Evolutionary conservation across 1,140 invertebrate species (phyloP), one percentile per base, ranked within the genome.

Genomic region (Caenorhabditis briggsae): DNA sequence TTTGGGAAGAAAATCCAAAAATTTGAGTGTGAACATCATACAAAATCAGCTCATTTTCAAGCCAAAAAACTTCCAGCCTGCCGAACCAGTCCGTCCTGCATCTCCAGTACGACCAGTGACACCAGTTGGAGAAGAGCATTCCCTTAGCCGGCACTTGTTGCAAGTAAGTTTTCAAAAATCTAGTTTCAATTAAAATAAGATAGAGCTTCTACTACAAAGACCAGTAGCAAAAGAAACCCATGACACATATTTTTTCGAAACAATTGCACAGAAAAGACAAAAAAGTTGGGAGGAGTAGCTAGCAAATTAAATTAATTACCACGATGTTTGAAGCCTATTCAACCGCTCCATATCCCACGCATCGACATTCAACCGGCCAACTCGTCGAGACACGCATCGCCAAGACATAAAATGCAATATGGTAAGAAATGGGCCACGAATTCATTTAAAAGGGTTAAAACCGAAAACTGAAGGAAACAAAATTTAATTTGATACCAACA

Each of bases 21-120:
- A 33, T 3, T 33, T 33, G 33, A 33, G 33, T 33, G 33, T 33
- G 3, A 3, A 33, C 3, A 33, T 33, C 33, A 33, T 33, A 33
- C 33, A 33, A 33, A 33, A 33, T 3, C 3, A 33, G 33, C 33
- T 33, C 33, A 2, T 33, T 33, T 33, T 33, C 33, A 33, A 33
- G 3, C 3, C 33, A 33, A 7, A 41, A 16, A 43, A 5, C 41
- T 85, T 88, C 56, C 84, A 88, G 88, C 88, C 88, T 20, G 41
- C 56, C 14, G 88, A 88, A 33, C 88, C 88, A 14, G 86, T 88
- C 2, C 82, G 85, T 58, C 88, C 88, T 20, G 88, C 82, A 18
- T 82, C 88, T 0, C 88, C 88, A 14, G 84, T 88, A 55, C 18
- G 48, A 64, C 88, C 88, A 12, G 86, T 88, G 14, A 78, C 65